phyloP scores from a whole-genome alignment of 1,140 invertebrate species.

The Pogonomyrmex barbatus region DNA sequence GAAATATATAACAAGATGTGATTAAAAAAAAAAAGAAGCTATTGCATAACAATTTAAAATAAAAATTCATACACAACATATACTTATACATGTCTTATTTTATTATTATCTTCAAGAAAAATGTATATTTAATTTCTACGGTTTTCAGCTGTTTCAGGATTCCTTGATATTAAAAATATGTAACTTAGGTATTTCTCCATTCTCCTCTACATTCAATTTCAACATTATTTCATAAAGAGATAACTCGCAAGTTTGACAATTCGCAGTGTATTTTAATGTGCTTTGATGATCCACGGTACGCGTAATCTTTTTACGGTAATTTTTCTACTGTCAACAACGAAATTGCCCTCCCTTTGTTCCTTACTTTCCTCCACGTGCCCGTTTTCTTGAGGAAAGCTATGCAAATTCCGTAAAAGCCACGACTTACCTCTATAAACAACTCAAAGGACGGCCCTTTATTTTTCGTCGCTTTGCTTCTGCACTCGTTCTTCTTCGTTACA shows the following conservation, averaged over 20 bases:
- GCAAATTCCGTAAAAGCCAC: conserved; percentile 54
- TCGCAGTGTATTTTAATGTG: not conserved
- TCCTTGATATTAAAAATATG: not conserved
- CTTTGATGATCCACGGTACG: conserved; percentile 42
- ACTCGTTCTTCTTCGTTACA: conserved; percentile 36
- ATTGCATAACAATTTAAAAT: not conserved
- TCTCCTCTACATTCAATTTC: conserved; percentile 5
- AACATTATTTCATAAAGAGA: not conserved
- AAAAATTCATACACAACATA: not conserved
- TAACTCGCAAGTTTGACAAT: conserved; percentile 28
- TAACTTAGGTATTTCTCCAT: not conserved
- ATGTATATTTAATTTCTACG: not conserved
- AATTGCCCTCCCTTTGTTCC: conserved; percentile 47
- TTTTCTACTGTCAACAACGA: conserved; percentile 58
- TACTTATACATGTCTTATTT: too few species aligned
- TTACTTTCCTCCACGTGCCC: conserved; percentile 48
- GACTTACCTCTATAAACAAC: conserved; percentile 55
- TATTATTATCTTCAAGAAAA: not conserved
- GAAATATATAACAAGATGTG: not conserved
- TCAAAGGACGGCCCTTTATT: conserved; percentile 48
- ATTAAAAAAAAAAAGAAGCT: not conserved
- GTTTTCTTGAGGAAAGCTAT: conserved; percentile 52
- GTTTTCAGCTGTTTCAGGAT: not conserved
- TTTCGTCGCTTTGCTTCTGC: conserved; percentile 35
- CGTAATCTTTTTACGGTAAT: conserved; percentile 50